Base-by-base conservation (phyloP, 2,888 invertebrate species). In the Habrosyne pyritoides region DNA sequence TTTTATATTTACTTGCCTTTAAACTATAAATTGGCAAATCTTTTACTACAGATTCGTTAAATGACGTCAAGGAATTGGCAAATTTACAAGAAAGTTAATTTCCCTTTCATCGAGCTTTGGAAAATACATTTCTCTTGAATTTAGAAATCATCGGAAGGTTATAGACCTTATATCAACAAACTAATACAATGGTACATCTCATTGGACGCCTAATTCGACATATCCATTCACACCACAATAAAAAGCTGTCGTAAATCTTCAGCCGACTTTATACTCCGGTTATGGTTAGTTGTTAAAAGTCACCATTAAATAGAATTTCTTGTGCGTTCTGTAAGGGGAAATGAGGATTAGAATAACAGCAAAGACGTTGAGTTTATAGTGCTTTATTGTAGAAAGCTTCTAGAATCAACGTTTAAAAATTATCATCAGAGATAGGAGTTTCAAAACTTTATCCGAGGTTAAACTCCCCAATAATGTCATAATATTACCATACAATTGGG, bases 171-270 rank as follows among this genome's bases (percentile, higher is more conserved):
- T 12, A 42, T 42, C 56, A 55, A 61, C 54, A 53, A 47, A 60
- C 69, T n/a, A 18, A 42, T n/a, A 36, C 14, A 42, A 42, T 42
- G 42, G 42, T 42, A 42, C 42, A 42, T 42, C 18, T 42, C 18
- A 69, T 64, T 61, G 52, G 55, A 53, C 56, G 65, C 69, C 67
- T 64, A 80, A 80, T 79, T 80, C 81, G 77, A 76, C 77, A 75
- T 80, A 72, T 84, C 79, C 81, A 81, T 87, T 86, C 82, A 82
- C 87, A 81, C 83, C 61, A 78, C 75, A 79, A 83, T 89, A 86
- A 89, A 76, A 66, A 66, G 65, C 61, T 60, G 53, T 80, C 81
- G 79, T 86, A 82, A 85, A 86, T 80, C 75, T 73, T 70, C 67
- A 65, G 61, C 63, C 64, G 59, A 69, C 69, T 78, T 69, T 73